Percentiles rank a stretch among this genome's conserved stretches.
These are phyloP conservation scores for Thaumatotibia leucotreta DNA, from an alignment of 1,140 invertebrate species.

Conservation along the genomic window DNA sequence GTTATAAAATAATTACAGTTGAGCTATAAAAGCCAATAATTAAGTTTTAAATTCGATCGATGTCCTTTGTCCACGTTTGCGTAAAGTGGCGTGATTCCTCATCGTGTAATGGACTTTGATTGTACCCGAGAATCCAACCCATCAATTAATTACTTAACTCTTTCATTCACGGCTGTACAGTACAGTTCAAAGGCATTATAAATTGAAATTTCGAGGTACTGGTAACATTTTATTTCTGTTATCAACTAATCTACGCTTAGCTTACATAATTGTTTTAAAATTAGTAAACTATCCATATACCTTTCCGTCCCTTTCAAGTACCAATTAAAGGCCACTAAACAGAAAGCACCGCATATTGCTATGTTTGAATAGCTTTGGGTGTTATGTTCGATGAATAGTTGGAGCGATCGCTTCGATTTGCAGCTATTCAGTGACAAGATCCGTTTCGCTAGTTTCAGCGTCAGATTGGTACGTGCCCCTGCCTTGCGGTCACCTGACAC, in stretches of 20 bases:
- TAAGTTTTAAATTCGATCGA: neutral
- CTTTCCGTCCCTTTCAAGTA: too few species aligned
- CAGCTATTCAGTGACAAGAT: neutral
- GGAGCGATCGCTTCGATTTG: neutral
- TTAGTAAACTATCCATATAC: too few species aligned
- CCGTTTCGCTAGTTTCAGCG: neutral
- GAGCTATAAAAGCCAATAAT: conserved; percentile 5
- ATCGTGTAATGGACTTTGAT: neutral
- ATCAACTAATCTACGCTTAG: neutral
- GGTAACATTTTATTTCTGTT: neutral
- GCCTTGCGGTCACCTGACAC: too few species aligned
- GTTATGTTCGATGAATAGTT: too few species aligned
- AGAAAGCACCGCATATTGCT: too few species aligned
- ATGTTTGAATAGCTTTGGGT: too few species aligned
- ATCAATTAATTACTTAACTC: conserved; percentile 9
- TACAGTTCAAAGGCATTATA: neutral
- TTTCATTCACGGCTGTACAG: neutral
- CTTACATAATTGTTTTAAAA: too few species aligned
- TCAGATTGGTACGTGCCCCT: neutral
- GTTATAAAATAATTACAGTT: neutral
- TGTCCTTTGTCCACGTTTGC: neutral
- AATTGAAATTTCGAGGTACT: neutral
- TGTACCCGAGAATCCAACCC: neutral
- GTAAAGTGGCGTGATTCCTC: neutral
- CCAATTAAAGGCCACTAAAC: too few species aligned